Percentiles rank a stretch among this genome's conserved stretches.
Conservation (phyloP, 2,888 invertebrate genomes). For the Alviniconcha strummeri region DNA sequence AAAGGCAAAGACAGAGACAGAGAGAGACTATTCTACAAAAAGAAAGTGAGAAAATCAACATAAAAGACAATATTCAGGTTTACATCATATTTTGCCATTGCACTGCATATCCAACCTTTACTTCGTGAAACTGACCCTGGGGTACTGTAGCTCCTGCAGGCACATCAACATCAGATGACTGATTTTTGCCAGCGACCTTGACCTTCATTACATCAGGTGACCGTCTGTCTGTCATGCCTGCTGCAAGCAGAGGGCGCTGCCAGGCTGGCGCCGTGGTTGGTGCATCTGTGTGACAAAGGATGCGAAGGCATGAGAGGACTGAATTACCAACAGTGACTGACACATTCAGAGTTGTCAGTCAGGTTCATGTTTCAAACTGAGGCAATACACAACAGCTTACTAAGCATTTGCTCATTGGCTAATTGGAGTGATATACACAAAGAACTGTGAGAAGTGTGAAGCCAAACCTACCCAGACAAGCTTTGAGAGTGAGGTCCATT, state of each 20-base stretch:
- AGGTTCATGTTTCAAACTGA: neutral
- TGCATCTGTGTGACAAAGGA: slow-evolving; percentile 50
- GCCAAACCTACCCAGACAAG: no score
- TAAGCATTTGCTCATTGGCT: no score
- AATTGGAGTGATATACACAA: no score
- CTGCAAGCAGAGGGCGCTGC: slow-evolving; percentile 52
- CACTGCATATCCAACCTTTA: no score
- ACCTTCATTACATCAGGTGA: slow-evolving; percentile 52
- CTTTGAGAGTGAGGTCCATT: no score
- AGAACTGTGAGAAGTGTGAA: no score
- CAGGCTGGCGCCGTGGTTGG: slow-evolving; percentile 60
- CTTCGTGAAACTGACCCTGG: neutral
- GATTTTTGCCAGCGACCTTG: neutral
- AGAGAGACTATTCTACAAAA: neutral
- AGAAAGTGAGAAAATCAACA: no score
- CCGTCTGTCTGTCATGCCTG: slow-evolving; percentile 49
- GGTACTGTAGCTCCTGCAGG: slow-evolving; percentile 8
- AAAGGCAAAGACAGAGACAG: neutral
- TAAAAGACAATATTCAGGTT: no score
- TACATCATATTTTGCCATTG: no score
- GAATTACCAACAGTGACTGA: neutral
- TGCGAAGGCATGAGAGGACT: neutral
- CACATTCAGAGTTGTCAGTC: neutral
- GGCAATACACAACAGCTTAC: no score
- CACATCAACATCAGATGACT: slow-evolving; percentile 2